phyloP scores from a whole-genome alignment of 2,797 vertebrate species.

The Gymnocypris eckloni region DNA sequence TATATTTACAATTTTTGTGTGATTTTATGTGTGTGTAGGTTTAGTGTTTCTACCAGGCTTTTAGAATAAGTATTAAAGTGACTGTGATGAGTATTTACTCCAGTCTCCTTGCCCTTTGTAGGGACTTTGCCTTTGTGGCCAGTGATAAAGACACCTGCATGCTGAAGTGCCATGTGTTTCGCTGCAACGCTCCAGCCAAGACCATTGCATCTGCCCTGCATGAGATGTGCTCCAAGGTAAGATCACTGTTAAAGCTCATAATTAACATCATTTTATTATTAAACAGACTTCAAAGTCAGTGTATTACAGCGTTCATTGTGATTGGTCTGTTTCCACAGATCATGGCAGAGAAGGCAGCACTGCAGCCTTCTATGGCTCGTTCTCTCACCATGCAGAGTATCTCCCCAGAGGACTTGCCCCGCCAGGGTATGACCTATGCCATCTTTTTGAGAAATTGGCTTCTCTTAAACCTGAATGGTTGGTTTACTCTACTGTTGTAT shows the following conservation, averaged over 20 bases:
- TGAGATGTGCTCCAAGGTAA: constrained; percentile 92
- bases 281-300: not conserved
- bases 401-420: constrained; percentile 85
- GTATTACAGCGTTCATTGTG: not conserved
- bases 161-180: constrained; percentile 97
- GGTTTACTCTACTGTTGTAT: not conserved
- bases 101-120: constrained; percentile 65
- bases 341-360: constrained; percentile 81
- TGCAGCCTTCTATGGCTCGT: constrained; percentile 72
- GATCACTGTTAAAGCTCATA: constrained; percentile 11
- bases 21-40: not conserved
- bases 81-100: constrained; percentile 22
- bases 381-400: constrained; percentile 83
- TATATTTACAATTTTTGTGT: not conserved
- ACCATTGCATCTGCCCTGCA: constrained; percentile 91
- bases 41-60: not conserved
- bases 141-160: constrained; percentile 95
- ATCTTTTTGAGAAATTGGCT: not conserved
- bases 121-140: constrained; percentile 96
- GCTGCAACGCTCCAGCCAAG: constrained; percentile 91
- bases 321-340: constrained; percentile 75
- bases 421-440: constrained; percentile 81
- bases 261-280: not conserved
- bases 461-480: not conserved
- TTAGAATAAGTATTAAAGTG: not conserved